These are phyloP conservation scores for Charadrius vociferus DNA, from an alignment of 2,113 vertebrate genomes.

Conservation along the genomic window DNA sequence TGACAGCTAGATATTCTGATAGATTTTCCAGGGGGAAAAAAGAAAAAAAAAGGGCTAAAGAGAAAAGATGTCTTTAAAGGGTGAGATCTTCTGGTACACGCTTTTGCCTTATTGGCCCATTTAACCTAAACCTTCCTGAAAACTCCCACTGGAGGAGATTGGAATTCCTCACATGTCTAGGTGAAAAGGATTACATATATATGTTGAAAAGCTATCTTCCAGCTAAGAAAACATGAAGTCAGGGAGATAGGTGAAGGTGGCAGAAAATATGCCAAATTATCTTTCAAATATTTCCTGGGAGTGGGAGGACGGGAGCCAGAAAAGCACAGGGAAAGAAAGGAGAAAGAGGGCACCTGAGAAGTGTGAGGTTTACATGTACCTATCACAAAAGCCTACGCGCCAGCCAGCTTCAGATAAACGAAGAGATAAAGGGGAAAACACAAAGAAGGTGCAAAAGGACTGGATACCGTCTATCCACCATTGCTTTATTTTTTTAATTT, in stretches of 20 bases:
- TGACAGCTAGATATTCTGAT: constrained; percentile 51
- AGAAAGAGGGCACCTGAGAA: neutral
- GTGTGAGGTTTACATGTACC: neutral
- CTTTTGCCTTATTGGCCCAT: constrained; percentile 63
- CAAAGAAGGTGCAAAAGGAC: neutral
- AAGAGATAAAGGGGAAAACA: neutral
- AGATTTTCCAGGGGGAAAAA: neutral
- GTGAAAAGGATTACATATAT: constrained; percentile 51
- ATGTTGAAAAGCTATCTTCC: constrained; percentile 62
- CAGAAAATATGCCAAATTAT: constrained; percentile 61
- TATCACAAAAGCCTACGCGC: neutral
- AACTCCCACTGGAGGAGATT: constrained; percentile 70
- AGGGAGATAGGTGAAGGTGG: constrained; percentile 45
- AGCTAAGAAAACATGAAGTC: constrained; percentile 69
- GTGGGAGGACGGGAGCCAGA: constrained; percentile 27
- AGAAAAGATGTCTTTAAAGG: constrained; percentile 17
- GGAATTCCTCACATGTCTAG: constrained; percentile 67
- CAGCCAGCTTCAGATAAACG: neutral
- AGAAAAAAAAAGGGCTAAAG: neutral
- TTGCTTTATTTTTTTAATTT: neutral
- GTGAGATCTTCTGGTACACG: constrained; percentile 41
- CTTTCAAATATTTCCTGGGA: constrained; percentile 57
- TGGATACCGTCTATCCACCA: neutral
- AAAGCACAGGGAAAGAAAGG: neutral
- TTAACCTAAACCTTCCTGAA: constrained; percentile 70